phyloP scores from a whole-genome alignment of 2,888 invertebrate species.

The Coleophora deauratella region DNA sequence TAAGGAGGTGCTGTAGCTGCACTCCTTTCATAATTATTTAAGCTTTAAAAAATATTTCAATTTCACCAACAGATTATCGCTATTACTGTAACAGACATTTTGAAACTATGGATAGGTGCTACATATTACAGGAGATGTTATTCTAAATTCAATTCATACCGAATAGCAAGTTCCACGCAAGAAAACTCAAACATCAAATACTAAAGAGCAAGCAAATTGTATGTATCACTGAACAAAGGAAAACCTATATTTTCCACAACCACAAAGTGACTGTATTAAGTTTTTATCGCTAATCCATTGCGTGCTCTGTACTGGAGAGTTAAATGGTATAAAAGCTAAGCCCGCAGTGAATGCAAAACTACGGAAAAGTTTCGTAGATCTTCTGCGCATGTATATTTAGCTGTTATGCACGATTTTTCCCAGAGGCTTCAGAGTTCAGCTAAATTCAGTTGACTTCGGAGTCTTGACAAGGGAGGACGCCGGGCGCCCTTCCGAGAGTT shows the following conservation, averaged over 20 bases:
- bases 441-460: constrained; percentile 40
- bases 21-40: too few relatives aligned
- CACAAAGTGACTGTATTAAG: background rate
- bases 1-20: too few relatives aligned
- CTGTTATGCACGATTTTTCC: constrained; percentile 19
- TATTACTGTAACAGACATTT: too few relatives aligned
- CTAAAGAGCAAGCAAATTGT: constrained; percentile 2
- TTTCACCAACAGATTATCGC: too few relatives aligned
- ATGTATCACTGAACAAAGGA: constrained; percentile 9
- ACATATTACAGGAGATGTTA: too few relatives aligned
- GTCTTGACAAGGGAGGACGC: constrained; percentile 29
- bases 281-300: background rate
- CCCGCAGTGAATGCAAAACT: constrained; percentile 22
- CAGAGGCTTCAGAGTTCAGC: constrained; percentile 19
- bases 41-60: too few relatives aligned
- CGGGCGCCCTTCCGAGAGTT: constrained; percentile 16
- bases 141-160: too few relatives aligned
- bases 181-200: background rate
- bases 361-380: constrained; percentile 14
- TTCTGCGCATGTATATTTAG: constrained; percentile 42
- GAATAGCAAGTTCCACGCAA: too few relatives aligned
- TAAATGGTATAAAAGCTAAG: background rate
- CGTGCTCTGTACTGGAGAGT: background rate
- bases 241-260: constrained; percentile 1
- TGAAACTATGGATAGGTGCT: too few relatives aligned